Percentiles rank a stretch among this genome's conserved stretches.
Evolutionary conservation across 2,113 vertebrate species (phyloP).

Genomic region (Anolis carolinensis): DNA sequence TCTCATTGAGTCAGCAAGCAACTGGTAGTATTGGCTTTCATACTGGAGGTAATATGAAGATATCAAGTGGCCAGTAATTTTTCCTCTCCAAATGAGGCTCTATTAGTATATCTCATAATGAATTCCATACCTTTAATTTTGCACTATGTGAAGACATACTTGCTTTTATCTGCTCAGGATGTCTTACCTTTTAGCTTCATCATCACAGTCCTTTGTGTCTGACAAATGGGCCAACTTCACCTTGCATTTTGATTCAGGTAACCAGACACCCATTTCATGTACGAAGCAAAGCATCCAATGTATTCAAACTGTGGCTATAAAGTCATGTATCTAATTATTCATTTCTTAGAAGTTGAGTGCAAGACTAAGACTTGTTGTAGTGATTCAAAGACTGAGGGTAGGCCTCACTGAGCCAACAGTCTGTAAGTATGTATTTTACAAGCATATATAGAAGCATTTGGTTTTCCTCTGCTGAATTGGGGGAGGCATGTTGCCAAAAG

Average conservation of each 20-base stretch:
- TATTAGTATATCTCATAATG: too few relatives aligned
- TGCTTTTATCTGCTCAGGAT: too few relatives aligned
- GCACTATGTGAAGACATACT: too few relatives aligned
- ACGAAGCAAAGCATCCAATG: not conserved
- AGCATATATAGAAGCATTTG: constrained; percentile 50
- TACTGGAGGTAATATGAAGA: too few relatives aligned
- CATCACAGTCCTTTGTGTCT: not conserved
- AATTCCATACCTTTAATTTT: too few relatives aligned
- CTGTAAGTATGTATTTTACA: constrained; percentile 36
- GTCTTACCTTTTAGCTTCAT: not conserved
- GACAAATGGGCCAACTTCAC: not conserved
- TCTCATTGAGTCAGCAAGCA: too few relatives aligned
- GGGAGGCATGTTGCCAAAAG: constrained; percentile 59
- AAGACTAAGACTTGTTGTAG: not conserved
- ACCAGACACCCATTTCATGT: not conserved
- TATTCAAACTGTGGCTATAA: not conserved
- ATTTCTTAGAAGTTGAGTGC: not conserved
- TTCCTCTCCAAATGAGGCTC: too few relatives aligned
- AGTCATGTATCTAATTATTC: not conserved
- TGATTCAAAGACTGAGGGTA: constrained; percentile 25
- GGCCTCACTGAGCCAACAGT: constrained; percentile 32
- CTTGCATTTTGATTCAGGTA: not conserved
- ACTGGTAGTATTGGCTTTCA: too few relatives aligned
- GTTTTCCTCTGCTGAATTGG: constrained; percentile 55
- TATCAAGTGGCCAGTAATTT: too few relatives aligned